Base-by-base conservation (phyloP, 2,797 vertebrate genomes). In the Salmo trutta region DNA sequence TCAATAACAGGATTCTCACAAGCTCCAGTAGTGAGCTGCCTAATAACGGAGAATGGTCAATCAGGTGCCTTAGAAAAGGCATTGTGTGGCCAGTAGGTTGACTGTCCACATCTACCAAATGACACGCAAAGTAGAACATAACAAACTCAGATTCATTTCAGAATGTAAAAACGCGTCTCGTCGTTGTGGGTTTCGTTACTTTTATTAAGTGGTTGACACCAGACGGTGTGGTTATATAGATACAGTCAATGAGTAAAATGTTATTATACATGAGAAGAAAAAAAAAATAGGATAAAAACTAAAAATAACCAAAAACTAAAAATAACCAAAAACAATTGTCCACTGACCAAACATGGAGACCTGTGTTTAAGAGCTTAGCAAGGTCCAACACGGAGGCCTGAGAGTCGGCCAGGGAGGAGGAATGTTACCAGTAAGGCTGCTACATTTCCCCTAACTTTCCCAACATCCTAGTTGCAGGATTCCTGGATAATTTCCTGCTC, bases 151-250 rank as follows among this genome's bases (percentile, higher is more conserved):
- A 67, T 19, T 29, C 1, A 56, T 19, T 47, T 10, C 31, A 47
- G 12, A 75, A 16, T 29, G 33, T 47, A 66, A 36, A 75, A 66
- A 27, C 8, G 8, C 33, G 65, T n/a, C 33, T 75, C 33, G 21
- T 72, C n/a, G 21, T 72, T 75, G 36, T 74, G 29, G 73, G 52
- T 75, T 75, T 66, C 47, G 36, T 75, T 66, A 75, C 24, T 75
- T 75, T 75, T 75, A 75, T 75, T 75, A 75, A 75, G 74, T 75
- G 74, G 74, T 75, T 75, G 54, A 75, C 74, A 75, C 56, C 74
- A 75, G 74, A 75, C 64, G 74, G 74, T 75, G 74, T 12, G 62
- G 54, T 73, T 75, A 75, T 65, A 66, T 41, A 75, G 74, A 65
- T 73, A 73, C 71, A 73, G 71, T 73, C 52, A 73, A 52, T 73